Conservation (phyloP, 1,140 invertebrate genomes). For the Gryon sp. region DNA sequence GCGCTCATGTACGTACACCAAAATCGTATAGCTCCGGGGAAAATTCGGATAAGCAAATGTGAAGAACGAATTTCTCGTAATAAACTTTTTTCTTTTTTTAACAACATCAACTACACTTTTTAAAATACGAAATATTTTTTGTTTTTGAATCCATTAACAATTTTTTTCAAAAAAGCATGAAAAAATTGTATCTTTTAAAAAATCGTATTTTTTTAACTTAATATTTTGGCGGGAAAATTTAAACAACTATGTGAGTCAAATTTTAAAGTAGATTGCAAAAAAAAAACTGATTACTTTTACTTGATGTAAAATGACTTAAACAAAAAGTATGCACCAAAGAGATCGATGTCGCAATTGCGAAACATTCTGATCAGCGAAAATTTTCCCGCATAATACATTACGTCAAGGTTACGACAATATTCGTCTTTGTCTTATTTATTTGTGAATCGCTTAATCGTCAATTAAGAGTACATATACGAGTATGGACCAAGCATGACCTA, state of each 20-base stretch:
- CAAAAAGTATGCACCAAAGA: no score
- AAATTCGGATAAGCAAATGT: conserved; percentile 7
- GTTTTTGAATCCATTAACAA: background rate
- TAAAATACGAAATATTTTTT: no score
- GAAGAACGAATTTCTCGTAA: conserved; percentile 26
- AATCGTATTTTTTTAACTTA: no score
- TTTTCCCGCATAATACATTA: conserved; percentile 2
- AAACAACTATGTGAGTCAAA: no score
- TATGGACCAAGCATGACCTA: conserved; percentile 23
- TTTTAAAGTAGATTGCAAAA: no score
- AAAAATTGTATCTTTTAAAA: no score
- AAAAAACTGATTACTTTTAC: no score
- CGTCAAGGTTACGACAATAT: conserved; percentile 26
- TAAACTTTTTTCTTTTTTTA: no score
- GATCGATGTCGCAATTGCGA: conserved; percentile 3
- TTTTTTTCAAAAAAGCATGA: background rate
- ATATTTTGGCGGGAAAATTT: no score
- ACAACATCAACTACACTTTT: conserved; percentile 1
- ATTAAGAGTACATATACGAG: conserved; percentile 6
- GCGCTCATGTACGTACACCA: conserved; percentile 8
- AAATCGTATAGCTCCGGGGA: conserved; percentile 12
- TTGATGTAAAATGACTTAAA: no score
- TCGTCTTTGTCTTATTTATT: conserved; percentile 14
- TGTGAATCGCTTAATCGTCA: conserved; percentile 48
- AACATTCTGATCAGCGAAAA: background rate